phyloP scores from a whole-genome alignment of 2,888 invertebrate species.

The Cyclophora punctaria region DNA sequence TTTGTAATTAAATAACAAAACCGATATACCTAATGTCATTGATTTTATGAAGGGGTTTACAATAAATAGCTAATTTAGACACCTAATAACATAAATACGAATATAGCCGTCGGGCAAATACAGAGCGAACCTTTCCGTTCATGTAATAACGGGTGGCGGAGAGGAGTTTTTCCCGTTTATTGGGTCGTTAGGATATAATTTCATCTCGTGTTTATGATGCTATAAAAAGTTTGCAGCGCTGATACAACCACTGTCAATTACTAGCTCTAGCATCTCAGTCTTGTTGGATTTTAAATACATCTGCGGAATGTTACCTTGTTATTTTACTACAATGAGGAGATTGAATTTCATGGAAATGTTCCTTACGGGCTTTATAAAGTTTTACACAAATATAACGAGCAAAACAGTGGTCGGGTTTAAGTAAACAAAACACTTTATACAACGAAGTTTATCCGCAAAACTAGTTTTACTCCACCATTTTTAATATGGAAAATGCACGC shows the following conservation, averaged over 20 bases:
- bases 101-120: conserved; percentile 36
- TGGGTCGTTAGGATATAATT: conserved; percentile 71
- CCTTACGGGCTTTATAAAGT: too few relatives aligned
- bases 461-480: too few relatives aligned
- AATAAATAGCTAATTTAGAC: conserved; percentile 26
- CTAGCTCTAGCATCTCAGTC: conserved; percentile 25
- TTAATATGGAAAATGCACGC: too few relatives aligned
- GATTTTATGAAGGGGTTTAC: conserved; percentile 11
- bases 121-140: conserved; percentile 48
- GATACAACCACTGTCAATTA: conserved; percentile 64
- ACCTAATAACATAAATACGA: conserved; percentile 40
- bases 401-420: too few relatives aligned
- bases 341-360: too few relatives aligned
- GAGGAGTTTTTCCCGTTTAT: conserved; percentile 67
- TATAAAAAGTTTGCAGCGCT: conserved; percentile 66
- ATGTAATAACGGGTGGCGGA: conserved; percentile 55
- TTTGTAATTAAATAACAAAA: conserved; percentile 9
- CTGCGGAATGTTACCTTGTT: conserved; percentile 1
- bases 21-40: conserved; percentile 9
- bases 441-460: too few relatives aligned
- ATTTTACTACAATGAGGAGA: background rate
- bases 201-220: conserved; percentile 69
- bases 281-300: conserved; percentile 8
- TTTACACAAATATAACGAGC: too few relatives aligned
- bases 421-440: too few relatives aligned